Evolutionary conservation across 2,797 vertebrate species (phyloP).

Genomic region (Gymnoscopelus braueri): DNA sequence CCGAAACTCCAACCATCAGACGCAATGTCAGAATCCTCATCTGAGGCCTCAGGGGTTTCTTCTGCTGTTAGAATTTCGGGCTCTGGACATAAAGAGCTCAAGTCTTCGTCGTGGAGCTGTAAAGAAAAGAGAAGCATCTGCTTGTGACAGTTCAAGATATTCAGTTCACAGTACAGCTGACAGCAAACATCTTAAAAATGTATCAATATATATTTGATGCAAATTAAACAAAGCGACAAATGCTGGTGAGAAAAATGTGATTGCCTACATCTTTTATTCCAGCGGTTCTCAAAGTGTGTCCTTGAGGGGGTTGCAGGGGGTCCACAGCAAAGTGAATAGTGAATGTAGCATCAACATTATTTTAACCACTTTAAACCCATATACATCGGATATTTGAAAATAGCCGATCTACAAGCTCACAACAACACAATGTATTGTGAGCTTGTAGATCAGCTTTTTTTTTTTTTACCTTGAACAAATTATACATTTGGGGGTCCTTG

Average conservation of each 20-base stretch:
- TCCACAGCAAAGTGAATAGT: too few species aligned
- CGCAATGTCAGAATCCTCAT: slow-evolving; percentile 20
- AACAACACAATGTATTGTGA: too few species aligned
- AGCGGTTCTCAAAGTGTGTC: too few species aligned
- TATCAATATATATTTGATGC: neutral
- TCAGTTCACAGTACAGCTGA: slow-evolving; percentile 5
- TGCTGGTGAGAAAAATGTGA: neutral
- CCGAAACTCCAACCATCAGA: slow-evolving; percentile 10
- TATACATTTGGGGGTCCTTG: too few species aligned
- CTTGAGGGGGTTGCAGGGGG: too few species aligned
- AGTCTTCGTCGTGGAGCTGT: slow-evolving; percentile 52
- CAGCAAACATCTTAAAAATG: slow-evolving; percentile 1
- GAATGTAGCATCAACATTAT: too few species aligned
- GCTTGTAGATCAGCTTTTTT: too few species aligned
- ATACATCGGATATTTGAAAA: too few species aligned
- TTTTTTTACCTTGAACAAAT: too few species aligned
- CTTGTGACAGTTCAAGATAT: neutral
- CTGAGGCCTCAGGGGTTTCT: slow-evolving; percentile 21
- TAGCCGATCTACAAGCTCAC: too few species aligned
- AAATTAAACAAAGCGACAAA: neutral
- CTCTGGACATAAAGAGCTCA: slow-evolving; percentile 22
- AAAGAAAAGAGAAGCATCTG: slow-evolving; percentile 27
- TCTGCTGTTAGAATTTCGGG: slow-evolving; percentile 16
- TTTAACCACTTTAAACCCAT: too few species aligned
- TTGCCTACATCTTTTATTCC: neutral